Evolutionary conservation across 2,888 invertebrate genomes (phyloP).

Genomic region (Leistus spinibarbis): DNA sequence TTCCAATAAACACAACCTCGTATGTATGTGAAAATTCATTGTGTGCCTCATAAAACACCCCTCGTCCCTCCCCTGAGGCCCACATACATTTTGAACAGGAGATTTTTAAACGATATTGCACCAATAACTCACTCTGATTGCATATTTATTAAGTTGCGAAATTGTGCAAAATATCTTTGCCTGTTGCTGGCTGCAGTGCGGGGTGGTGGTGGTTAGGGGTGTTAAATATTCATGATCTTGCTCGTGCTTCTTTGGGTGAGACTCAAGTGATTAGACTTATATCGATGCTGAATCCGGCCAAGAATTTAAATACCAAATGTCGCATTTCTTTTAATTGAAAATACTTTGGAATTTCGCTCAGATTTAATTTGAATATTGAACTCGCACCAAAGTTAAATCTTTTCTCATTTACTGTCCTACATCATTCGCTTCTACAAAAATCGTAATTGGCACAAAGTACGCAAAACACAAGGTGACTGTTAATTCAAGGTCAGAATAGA

Average conservation of each 20-base stretch:
- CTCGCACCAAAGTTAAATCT: background rate
- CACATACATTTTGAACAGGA: background rate
- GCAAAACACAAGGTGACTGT: no score
- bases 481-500: no score
- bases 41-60: background rate
- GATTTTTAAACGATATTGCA: background rate
- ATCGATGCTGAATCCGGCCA: conserved; percentile 12
- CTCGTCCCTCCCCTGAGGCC: background rate
- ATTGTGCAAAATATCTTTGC: background rate
- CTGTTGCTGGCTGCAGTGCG: background rate
- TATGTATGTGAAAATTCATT: no score
- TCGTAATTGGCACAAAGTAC: no score
- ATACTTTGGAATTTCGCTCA: conserved; percentile 5
- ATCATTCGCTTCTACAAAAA: no score
- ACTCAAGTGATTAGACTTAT: conserved; percentile 3
- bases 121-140: background rate
- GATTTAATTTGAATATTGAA: background rate
- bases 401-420: no score
- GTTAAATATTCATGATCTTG: background rate
- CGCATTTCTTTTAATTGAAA: conserved; percentile 28
- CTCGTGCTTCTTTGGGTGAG: background rate
- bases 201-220: background rate
- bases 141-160: background rate
- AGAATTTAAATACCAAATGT: conserved; percentile 33
- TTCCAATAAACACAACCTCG: background rate